phyloP scores from a whole-genome alignment of 2,888 invertebrate genomes.

The Octodonta nipae region DNA sequence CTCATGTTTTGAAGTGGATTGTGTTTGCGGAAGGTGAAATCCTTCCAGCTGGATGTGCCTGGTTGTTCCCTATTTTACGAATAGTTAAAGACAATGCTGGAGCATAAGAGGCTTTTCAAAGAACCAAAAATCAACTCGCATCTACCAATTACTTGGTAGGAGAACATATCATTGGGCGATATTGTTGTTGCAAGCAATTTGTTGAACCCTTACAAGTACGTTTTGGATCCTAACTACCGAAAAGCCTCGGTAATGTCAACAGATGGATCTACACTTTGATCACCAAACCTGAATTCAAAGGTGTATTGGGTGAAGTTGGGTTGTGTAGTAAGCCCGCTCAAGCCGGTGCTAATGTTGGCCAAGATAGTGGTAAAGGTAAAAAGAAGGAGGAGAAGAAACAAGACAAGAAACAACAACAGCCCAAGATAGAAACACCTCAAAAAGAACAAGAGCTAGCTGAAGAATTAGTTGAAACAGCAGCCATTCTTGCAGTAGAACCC shows the following conservation, averaged over 20 bases:
- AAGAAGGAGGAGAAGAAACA: too few species aligned
- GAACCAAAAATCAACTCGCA: constrained; percentile 56
- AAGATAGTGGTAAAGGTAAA: constrained; percentile 24
- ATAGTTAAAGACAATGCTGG: constrained; percentile 65
- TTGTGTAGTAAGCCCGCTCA: constrained; percentile 67
- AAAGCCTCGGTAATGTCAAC: constrained; percentile 60
- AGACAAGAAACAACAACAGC: constrained; percentile 35
- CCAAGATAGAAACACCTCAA: constrained; percentile 38
- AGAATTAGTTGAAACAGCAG: constrained; percentile 55
- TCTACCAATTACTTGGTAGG: constrained; percentile 91
- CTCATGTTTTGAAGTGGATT: constrained; percentile 87
- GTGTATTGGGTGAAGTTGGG: constrained; percentile 53
- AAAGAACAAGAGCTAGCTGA: constrained; percentile 41
- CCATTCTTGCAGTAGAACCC: constrained; percentile 58
- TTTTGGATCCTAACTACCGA: constrained; percentile 54
- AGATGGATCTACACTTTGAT: constrained; percentile 91
- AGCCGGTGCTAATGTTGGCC: constrained; percentile 53
- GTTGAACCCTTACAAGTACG: constrained; percentile 69
- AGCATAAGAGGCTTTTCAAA: constrained; percentile 48
- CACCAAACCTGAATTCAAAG: constrained; percentile 71
- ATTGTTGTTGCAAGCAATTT: constrained; percentile 80
- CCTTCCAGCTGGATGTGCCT: constrained; percentile 83
- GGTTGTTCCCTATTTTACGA: constrained; percentile 93
- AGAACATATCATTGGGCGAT: constrained; percentile 90
- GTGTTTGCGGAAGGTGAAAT: constrained; percentile 88